Base-by-base conservation (phyloP, 2,888 invertebrate species). In the Amblyjoppa proteus region DNA sequence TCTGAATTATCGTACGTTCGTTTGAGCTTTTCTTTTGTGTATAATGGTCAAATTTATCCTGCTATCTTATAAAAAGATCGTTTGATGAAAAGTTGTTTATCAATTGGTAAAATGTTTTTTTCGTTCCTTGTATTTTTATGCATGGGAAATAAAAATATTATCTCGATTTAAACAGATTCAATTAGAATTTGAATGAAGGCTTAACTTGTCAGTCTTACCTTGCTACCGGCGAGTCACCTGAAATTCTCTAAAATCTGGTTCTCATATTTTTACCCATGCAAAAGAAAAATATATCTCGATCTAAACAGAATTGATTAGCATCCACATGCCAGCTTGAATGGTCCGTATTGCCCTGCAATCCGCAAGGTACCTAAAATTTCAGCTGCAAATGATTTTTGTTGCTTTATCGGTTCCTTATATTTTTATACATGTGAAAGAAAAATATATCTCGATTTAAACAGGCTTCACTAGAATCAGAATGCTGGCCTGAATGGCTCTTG, bases 321-420 rank as follows among this genome's bases (percentile, higher is more conserved):
- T 4, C 2, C 4, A 3, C 2, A 34, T 34, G 34, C 34, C 34
- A 4, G 34, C 34, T 34, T 3, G 4, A 3, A 34, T 34, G 2
- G 4, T 34, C 4, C 34, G 3, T 53, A 3, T 20, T 4, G 16
- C 5, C 3, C 53, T 6, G n/a, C 2, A 3, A 34, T 4, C 4
- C 3, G 53, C 53, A 4, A 53, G 20, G 16, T 20, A 1, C 16
- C 53, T n/a, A 25, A 56, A 56, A 20, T 2, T 56, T 56, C 25
- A 25, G 0, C 4, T 56, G 20, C 13, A 1, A 56, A 56, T 25
- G 11, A 56, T 56, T 56, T 25, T 56, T 93, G 45, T 38, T 6
- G 38, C 34, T 34, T 34, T 34, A 34, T 34, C 34, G 34, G 4
- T 3, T 34, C 34, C 34, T 3, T 4, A 4, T 34, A 34, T 53